Percentiles rank a stretch among this genome's conserved stretches.
Conservation (phyloP, 2,888 invertebrate genomes). For the Podotricha telesiphe region DNA sequence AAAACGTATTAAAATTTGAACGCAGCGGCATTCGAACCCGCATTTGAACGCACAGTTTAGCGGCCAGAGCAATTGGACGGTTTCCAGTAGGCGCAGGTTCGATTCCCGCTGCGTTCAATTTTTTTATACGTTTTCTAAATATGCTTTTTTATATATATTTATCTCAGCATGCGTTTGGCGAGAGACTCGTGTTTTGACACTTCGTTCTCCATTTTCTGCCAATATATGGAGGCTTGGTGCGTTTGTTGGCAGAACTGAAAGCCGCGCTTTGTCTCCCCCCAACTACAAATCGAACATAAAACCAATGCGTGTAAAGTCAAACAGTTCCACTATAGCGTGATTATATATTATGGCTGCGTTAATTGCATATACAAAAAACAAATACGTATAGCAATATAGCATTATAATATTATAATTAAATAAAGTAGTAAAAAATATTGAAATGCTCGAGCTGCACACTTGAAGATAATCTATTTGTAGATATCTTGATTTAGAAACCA, state of each 20-base stretch:
- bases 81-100: too few relatives aligned
- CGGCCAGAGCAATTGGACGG: too few relatives aligned
- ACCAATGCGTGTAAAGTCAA: background rate
- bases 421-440: constrained; percentile 23
- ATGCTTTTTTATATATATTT: too few relatives aligned
- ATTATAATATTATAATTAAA: constrained; percentile 33
- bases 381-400: constrained; percentile 15
- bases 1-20: too few relatives aligned
- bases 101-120: too few relatives aligned
- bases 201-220: too few relatives aligned
- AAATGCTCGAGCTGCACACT: constrained; percentile 46
- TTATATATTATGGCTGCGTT: constrained; percentile 13
- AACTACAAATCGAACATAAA: background rate
- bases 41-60: too few relatives aligned
- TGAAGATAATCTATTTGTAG: constrained; percentile 48
- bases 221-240: too few relatives aligned
- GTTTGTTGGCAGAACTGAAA: background rate
- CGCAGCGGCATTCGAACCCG: too few relatives aligned
- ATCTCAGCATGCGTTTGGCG: too few relatives aligned
- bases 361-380: constrained; percentile 24
- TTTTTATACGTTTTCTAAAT: too few relatives aligned
- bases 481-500: constrained; percentile 47
- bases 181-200: too few relatives aligned
- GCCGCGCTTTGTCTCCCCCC: background rate
- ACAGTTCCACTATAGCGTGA: background rate